Percentiles rank a stretch among this genome's conserved stretches.
These are phyloP conservation scores for Donacobius atricapilla DNA, from an alignment of 2,113 vertebrate genomes.

Conservation along the genomic window DNA sequence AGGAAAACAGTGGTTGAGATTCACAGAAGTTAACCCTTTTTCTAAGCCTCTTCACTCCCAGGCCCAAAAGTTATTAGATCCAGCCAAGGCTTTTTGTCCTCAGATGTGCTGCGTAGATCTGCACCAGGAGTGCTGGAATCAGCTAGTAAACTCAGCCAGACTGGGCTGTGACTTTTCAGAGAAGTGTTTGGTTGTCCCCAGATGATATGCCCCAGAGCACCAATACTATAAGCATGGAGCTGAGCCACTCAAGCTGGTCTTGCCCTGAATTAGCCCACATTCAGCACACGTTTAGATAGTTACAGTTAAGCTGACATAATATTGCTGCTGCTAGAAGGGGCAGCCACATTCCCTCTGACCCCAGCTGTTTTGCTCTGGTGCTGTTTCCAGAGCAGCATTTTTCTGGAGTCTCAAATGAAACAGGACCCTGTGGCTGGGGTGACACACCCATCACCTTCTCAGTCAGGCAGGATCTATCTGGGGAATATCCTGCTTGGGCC, in stretches of 20 bases:
- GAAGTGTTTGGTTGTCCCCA: background rate
- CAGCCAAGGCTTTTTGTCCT: background rate
- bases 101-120: background rate
- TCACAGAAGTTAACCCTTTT: background rate
- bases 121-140: background rate
- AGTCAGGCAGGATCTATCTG: background rate
- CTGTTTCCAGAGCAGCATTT: background rate
- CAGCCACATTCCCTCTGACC: background rate
- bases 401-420: background rate
- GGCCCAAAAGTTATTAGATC: background rate
- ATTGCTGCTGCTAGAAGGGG: background rate
- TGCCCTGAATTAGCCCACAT: background rate
- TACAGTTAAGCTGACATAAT: background rate
- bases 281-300: background rate
- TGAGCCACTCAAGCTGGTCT: background rate
- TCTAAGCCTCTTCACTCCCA: background rate
- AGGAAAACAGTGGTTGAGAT: background rate
- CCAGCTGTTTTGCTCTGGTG: background rate
- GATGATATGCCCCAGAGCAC: background rate
- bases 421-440: background rate
- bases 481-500: background rate
- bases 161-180: background rate
- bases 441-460: background rate
- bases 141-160: background rate
- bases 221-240: fast-evolving